Percentiles rank a stretch among this genome's conserved stretches.
Evolutionary conservation across 2,888 invertebrate genomes (phyloP).

Genomic region (Pristionchus japonicus): DNA sequence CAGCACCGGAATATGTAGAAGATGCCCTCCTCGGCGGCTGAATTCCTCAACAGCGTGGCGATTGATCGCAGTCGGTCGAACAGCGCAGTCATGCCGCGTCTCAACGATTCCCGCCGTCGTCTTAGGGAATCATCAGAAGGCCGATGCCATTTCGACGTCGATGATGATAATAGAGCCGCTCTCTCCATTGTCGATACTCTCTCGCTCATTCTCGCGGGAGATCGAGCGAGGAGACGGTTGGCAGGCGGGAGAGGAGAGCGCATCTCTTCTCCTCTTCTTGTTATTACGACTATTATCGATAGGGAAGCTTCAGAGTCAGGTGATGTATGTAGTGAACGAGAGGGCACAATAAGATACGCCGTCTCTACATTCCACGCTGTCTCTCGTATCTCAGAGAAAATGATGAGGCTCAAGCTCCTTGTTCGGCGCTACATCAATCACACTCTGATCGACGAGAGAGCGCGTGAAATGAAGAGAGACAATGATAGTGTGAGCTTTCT

Average conservation of each 20-base stretch:
- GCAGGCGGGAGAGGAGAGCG: not conserved
- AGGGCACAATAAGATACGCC: no score
- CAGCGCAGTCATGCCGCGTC: not conserved
- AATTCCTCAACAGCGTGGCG: not conserved
- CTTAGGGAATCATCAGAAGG: not conserved
- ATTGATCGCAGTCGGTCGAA: not conserved
- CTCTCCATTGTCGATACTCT: no score
- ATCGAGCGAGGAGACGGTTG: no score
- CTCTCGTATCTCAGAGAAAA: not conserved
- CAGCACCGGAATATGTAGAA: not conserved
- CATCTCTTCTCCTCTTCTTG: no score
- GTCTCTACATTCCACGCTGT: no score
- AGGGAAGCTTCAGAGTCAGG: no score
- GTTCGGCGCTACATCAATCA: no score
- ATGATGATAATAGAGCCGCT: not conserved
- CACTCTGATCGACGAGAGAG: not conserved
- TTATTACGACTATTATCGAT: no score
- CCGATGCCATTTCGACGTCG: not conserved
- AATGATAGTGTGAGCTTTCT: no score
- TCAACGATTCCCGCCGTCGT: not conserved
- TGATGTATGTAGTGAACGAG: no score
- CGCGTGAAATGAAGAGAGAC: not conserved
- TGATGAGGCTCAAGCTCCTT: not conserved
- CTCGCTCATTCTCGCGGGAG: no score
- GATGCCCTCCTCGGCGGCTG: not conserved